Evolutionary conservation across 2,797 vertebrate species (phyloP).

Genomic region (Sphenodon punctatus): DNA sequence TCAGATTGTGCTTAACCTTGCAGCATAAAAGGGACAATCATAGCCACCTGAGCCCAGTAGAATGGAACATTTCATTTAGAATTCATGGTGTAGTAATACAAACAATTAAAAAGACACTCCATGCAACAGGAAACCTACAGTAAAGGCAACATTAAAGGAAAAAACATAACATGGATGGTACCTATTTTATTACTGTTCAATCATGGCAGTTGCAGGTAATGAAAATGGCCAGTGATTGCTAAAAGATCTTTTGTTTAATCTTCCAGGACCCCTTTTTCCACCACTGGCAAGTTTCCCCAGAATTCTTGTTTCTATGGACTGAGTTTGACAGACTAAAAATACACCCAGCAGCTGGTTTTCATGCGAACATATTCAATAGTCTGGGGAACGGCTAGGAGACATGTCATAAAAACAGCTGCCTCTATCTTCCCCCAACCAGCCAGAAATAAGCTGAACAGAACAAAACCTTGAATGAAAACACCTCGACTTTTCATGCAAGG

Average conservation of each 20-base stretch:
- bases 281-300: conserved; percentile 58
- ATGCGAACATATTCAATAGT: conserved; percentile 67
- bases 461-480: conserved; percentile 83
- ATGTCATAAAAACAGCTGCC: conserved; percentile 78
- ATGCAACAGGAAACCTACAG: conserved; percentile 15
- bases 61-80: not conserved
- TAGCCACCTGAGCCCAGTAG: not conserved
- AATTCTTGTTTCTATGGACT: conserved; percentile 67
- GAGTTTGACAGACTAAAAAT: conserved; percentile 71
- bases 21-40: not conserved
- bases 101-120: not conserved
- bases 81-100: conserved; percentile 2
- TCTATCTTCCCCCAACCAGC: conserved; percentile 78
- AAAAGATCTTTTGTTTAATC: conserved; percentile 38
- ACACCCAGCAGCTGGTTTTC: conserved; percentile 78
- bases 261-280: conserved; percentile 62
- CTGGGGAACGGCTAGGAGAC: conserved; percentile 63
- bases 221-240: conserved; percentile 60
- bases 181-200: conserved; percentile 41
- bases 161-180: not conserved
- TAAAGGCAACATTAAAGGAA: conserved; percentile 18
- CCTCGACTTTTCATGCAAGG: conserved; percentile 80
- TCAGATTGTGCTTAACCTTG: not conserved
- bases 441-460: conserved; percentile 79
- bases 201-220: conserved; percentile 55